phyloP scores from a whole-genome alignment of 2,888 invertebrate species.

The Papilio elwesi region DNA sequence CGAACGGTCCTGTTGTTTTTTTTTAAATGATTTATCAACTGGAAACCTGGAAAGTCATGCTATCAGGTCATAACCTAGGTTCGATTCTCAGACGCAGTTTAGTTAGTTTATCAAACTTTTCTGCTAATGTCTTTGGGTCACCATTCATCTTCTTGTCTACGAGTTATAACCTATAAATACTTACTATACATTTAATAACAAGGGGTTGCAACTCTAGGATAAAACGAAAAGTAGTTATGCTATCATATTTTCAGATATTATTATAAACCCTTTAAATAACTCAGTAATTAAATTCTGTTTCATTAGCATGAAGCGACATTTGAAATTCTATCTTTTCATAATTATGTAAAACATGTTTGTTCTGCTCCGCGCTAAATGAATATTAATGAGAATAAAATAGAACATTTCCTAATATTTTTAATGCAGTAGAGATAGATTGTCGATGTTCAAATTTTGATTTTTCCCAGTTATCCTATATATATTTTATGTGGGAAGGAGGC shows the following conservation, averaged over 20 bases:
- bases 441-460: too few relatives aligned
- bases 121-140: too few relatives aligned
- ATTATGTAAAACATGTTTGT: slow-evolving; percentile 23
- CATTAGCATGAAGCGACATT: slow-evolving; percentile 22
- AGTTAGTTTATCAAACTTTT: too few relatives aligned
- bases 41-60: too few relatives aligned
- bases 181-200: background rate
- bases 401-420: background rate
- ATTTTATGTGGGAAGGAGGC: too few relatives aligned
- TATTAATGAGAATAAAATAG: slow-evolving; percentile 2
- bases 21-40: too few relatives aligned
- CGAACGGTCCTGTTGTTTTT: too few relatives aligned
- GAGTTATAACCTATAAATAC: background rate
- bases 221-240: background rate
- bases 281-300: slow-evolving; percentile 3
- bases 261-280: slow-evolving; percentile 11
- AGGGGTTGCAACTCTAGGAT: background rate
- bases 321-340: slow-evolving; percentile 20
- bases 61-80: too few relatives aligned
- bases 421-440: background rate
- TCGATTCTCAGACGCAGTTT: too few relatives aligned
- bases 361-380: slow-evolving; percentile 5
- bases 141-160: too few relatives aligned
- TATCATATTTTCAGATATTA: background rate
- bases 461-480: too few relatives aligned